Base-by-base conservation (phyloP, 2,113 vertebrate species). In the Coreoperca whiteheadi region DNA sequence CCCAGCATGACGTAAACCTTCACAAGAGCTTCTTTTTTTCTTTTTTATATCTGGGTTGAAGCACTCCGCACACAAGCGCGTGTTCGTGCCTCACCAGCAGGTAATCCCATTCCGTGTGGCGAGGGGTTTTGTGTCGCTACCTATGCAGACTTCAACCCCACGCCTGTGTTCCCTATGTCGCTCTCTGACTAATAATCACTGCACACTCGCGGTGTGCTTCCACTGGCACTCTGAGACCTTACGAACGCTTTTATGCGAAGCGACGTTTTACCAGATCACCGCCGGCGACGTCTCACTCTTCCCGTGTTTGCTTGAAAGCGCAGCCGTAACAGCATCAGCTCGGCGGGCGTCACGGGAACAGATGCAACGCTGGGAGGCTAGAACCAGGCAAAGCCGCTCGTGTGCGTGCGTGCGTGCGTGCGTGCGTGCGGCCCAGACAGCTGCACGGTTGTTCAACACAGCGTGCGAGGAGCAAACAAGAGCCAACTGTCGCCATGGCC, bases 371-470 rank as follows among this genome's bases (percentile, higher is more conserved):
- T 82, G 1, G 54, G 73, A 87, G 80, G 89, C 67, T 70, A 6
- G 8, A 53, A 50, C n/a, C 41, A 74, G 72, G 73, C 51, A 75
- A 7, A 68, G 50, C 50, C 51, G 8, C 34, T n/a, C 9, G 67
- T 56, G 71, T 65, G 32, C 64, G 32, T 66, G 32, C 59, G 54
- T 63, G 67, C 76, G 25, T 77, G 83, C 30, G 66, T 77, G 79
- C 34, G 51, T 76, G 65, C 73, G 3, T 83, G 65, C 48, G 64
- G 15, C 23, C 75, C 65, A 70, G 53, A 72, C 75, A 78, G 83
- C 74, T 57, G 61, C 84, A 91, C 86, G 89, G 87, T 79, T 84
- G 90, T 60, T 76, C 74, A 2, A 39, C 70, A 82, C 57, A 79
- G 76, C 69, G 78, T 81, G 61, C 23, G 63, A 71, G 84, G 75